Conservation (phyloP, 2,113 vertebrate species). For the Orientallactaga bullata region DNA sequence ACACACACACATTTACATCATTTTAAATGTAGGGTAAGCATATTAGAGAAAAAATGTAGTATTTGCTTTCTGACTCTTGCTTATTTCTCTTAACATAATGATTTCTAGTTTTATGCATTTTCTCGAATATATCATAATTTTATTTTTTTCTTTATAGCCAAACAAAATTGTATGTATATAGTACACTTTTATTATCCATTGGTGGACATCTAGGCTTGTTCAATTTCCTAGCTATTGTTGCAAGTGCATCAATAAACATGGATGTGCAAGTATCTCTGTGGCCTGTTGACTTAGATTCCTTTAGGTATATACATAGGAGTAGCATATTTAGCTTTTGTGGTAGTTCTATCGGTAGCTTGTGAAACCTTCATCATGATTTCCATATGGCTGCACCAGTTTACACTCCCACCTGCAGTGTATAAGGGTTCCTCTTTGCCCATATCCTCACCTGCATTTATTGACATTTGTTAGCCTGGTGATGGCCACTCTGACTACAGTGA, state of each 20-base stretch:
- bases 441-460: neutral
- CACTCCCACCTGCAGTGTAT: too few species aligned
- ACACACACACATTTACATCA: neutral
- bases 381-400: too few species aligned
- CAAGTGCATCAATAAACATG: too few species aligned
- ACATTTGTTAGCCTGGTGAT: neutral
- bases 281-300: too few species aligned
- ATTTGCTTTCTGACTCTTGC: neutral
- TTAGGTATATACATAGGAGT: too few species aligned
- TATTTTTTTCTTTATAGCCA: neutral
- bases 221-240: too few species aligned
- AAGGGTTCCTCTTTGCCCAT: neutral
- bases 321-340: too few species aligned
- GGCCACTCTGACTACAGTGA: neutral
- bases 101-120: neutral
- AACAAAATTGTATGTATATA: neutral
- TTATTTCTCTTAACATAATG: neutral
- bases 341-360: too few species aligned
- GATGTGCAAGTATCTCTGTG: too few species aligned
- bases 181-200: too few species aligned
- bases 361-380: too few species aligned
- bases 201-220: too few species aligned
- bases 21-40: neutral
- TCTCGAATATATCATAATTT: neutral
- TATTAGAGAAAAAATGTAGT: neutral